phyloP scores from a whole-genome alignment of 2,797 vertebrate species.

The Acipenser transmontanus region DNA sequence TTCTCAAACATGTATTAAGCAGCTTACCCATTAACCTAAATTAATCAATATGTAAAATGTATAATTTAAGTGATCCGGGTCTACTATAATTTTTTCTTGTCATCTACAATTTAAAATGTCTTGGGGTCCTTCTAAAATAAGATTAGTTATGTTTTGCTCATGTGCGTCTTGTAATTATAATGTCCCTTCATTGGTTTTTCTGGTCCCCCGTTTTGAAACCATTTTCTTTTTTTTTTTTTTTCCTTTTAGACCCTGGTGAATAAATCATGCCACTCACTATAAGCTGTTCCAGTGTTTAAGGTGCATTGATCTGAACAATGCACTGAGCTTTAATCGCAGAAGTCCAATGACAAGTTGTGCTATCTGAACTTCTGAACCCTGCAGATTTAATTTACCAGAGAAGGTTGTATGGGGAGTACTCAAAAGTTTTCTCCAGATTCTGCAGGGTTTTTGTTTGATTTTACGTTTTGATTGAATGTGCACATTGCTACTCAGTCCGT shows the following conservation, averaged over 20 bases:
- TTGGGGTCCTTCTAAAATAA: no score
- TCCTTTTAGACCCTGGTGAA: not conserved
- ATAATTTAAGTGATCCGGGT: no score
- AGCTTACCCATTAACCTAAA: no score
- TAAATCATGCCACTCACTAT: not conserved
- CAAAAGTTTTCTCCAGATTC: conserved; percentile 1
- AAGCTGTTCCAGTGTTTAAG: not conserved
- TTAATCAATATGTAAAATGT: no score
- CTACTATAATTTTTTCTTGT: no score
- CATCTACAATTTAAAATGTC: no score
- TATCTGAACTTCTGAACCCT: conserved; percentile 6
- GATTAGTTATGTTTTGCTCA: no score
- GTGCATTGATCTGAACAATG: conserved; percentile 5
- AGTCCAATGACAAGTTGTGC: not conserved
- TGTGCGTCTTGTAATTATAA: no score
- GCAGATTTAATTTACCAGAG: conserved; percentile 3
- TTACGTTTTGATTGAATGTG: conserved; percentile 3
- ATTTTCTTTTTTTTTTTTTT: not conserved
- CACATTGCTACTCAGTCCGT: conserved; percentile 1
- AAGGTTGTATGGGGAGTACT: conserved; percentile 1
- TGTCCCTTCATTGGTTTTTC: no score
- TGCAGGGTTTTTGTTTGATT: conserved; percentile 7
- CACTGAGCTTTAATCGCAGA: not conserved
- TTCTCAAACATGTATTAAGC: no score
- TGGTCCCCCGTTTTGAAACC: no score